Evolutionary conservation across 2,797 vertebrate species (phyloP).

Genomic region (Tragopan temminckii): DNA sequence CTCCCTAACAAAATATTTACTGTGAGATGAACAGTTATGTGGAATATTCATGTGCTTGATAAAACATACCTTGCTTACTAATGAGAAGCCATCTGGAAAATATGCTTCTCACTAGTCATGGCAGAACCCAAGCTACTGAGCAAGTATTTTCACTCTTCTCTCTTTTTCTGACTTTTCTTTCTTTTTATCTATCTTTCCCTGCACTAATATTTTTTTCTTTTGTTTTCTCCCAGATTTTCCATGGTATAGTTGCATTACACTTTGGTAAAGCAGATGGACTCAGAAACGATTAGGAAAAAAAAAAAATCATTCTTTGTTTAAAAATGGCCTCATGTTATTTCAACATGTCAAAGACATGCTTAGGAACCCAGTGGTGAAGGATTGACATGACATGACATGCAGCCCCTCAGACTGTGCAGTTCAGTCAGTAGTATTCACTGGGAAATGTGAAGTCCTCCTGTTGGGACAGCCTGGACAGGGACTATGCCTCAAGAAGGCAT

Average conservation of each 20-base stretch:
- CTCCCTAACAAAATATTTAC: background rate
- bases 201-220: background rate
- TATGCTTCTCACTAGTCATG: background rate
- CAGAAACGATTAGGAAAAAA: background rate
- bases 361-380: background rate
- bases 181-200: background rate
- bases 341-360: background rate
- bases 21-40: background rate
- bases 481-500: background rate
- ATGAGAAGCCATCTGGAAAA: background rate
- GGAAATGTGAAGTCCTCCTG: background rate
- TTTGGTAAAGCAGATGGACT: background rate
- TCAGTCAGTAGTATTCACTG: background rate
- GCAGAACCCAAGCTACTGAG: background rate
- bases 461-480: background rate
- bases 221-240: background rate
- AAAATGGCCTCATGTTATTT: background rate
- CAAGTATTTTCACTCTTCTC: background rate
- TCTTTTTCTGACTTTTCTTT: background rate
- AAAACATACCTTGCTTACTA: background rate
- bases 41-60: background rate
- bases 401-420: background rate
- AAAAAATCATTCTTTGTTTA: background rate
- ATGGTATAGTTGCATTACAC: background rate
- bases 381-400: background rate